Evolutionary conservation across 2,888 invertebrate species (phyloP).

Genomic region (Thymelicus lineola): DNA sequence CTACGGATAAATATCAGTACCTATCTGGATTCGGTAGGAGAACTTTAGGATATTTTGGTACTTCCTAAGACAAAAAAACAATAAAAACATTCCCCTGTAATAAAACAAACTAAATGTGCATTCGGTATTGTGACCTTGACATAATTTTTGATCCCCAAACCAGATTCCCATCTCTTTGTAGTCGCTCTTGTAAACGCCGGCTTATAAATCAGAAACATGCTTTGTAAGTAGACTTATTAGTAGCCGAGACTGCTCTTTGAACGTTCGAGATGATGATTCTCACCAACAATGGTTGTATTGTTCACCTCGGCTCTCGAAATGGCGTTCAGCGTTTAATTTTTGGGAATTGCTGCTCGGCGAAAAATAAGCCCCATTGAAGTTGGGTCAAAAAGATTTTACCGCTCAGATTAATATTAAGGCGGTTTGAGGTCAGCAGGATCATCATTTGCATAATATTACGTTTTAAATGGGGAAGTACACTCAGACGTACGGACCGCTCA

Average conservation of each 20-base stretch:
- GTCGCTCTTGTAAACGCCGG: constrained; percentile 37
- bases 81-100: no score
- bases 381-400: constrained; percentile 4
- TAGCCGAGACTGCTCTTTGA: constrained; percentile 14
- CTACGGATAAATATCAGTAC: not conserved
- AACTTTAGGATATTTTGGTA: no score
- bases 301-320: constrained; percentile 15
- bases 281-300: constrained; percentile 26
- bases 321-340: constrained; percentile 22
- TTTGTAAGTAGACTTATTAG: constrained; percentile 25
- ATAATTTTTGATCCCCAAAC: constrained; percentile 39
- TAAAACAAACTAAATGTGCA: not conserved
- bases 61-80: no score
- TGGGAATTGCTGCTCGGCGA: constrained; percentile 12
- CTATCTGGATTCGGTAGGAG: not conserved
- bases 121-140: not conserved
- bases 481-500: not conserved
- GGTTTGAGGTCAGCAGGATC: constrained; percentile 7
- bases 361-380: constrained; percentile 25
- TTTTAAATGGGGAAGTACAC: constrained; percentile 8
- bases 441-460: constrained; percentile 11
- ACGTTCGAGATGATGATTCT: constrained; percentile 12
- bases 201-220: constrained; percentile 40
- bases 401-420: constrained; percentile 17
- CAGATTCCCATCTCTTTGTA: constrained; percentile 28